Evolutionary conservation across 2,113 vertebrate genomes (phyloP).

Genomic region (Baryphthengus martii): DNA sequence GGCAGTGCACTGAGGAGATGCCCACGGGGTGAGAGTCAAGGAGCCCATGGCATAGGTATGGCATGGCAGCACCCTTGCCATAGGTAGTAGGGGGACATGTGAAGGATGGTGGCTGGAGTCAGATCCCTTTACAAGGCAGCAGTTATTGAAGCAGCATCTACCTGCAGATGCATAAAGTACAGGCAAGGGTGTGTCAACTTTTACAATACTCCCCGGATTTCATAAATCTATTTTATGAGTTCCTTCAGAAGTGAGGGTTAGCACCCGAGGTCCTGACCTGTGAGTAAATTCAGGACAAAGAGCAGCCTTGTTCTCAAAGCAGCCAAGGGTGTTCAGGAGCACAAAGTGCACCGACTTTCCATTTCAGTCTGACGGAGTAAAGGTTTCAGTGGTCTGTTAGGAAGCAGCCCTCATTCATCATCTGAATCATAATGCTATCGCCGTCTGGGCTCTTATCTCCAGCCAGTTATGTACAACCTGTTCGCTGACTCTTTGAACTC

Average conservation of each 20-base stretch:
- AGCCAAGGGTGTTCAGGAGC: rapidly evolving
- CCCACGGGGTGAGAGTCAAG: rapidly evolving
- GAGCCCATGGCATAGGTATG: neutral
- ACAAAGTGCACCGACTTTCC: neutral
- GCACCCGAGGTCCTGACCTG: neutral
- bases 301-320: neutral
- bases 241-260: neutral
- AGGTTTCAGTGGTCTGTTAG: neutral
- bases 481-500: neutral
- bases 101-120: neutral
- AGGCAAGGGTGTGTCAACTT: neutral
- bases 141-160: neutral
- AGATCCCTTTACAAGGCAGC: neutral
- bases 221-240: neutral
- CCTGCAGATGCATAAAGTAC: neutral
- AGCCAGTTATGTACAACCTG: neutral
- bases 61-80: neutral
- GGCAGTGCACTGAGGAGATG: neutral
- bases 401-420: neutral
- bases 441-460: neutral
- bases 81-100: neutral
- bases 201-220: neutral
- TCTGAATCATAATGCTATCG: neutral
- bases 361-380: neutral
- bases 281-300: neutral